These are phyloP conservation scores for Ephydatia muelleri DNA, from an alignment of 37 sponge, comb jelly and placozoan genomes.

Conservation along the genomic window DNA sequence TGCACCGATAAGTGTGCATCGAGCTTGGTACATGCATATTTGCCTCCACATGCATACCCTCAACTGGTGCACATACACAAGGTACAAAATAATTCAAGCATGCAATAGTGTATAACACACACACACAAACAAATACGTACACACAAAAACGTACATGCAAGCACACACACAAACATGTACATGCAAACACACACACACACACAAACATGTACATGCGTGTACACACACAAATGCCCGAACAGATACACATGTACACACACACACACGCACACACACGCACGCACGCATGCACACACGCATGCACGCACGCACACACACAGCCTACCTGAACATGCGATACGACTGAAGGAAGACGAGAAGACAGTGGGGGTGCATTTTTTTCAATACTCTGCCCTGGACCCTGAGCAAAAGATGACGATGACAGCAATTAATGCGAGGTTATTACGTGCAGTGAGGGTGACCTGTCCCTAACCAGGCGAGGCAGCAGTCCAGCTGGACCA, in stretches of 20 bases:
- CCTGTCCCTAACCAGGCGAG: slow-evolving; percentile 25
- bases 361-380: background rate
- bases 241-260: slow-evolving; percentile 16
- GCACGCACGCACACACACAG: slow-evolving; percentile 7
- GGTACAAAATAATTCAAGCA: no score
- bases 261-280: slow-evolving; percentile 67
- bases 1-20: no score
- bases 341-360: slow-evolving; percentile 17
- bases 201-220: slow-evolving; percentile 7
- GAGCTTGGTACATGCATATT: no score
- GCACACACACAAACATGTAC: slow-evolving; percentile 10
- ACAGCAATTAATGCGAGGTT: background rate
- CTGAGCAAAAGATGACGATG: background rate
- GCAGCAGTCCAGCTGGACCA: slow-evolving; percentile 57
- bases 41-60: no score
- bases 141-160: no score
- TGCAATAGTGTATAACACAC: no score
- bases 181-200: background rate
- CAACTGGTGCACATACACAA: no score
- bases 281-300: slow-evolving; percentile 40
- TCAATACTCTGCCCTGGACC: slow-evolving; percentile 33
- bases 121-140: no score
- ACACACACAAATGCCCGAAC: background rate
- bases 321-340: slow-evolving; percentile 10
- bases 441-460: background rate